These are phyloP conservation scores for Portevinia maculata DNA, from an alignment of 2,888 invertebrate species.

Conservation along the genomic window DNA sequence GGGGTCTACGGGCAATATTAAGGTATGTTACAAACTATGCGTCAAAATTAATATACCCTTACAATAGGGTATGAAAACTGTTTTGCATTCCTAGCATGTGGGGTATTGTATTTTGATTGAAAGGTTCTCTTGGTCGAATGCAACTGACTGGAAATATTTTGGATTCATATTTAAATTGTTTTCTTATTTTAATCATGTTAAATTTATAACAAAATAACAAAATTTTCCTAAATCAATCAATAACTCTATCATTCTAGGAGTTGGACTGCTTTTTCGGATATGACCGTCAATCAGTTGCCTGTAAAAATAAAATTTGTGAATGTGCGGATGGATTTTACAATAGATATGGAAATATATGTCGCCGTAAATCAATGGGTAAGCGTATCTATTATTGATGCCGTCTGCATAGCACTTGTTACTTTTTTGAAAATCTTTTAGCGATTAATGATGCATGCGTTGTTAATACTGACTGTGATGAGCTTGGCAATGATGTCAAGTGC, in stretches of 20 bases:
- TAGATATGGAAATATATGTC: slow-evolving; percentile 82
- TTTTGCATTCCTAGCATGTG: no score
- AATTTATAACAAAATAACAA: neutral
- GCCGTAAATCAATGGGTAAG: slow-evolving; percentile 82
- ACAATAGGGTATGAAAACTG: no score
- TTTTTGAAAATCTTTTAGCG: slow-evolving; percentile 74
- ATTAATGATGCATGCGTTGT: slow-evolving; percentile 81
- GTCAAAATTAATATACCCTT: no score
- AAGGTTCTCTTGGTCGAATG: no score
- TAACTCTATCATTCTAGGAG: slow-evolving; percentile 75
- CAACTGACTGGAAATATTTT: no score
- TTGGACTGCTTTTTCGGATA: slow-evolving; percentile 82
- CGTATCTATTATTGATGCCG: neutral
- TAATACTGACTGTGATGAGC: slow-evolving; percentile 80
- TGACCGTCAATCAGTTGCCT: slow-evolving; percentile 81
- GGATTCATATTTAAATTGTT: no score
- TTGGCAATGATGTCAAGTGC: slow-evolving; percentile 79
- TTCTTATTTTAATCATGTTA: no score
- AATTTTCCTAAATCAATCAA: neutral
- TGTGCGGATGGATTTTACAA: slow-evolving; percentile 82
- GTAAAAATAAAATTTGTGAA: slow-evolving; percentile 80
- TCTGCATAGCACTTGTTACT: no score
- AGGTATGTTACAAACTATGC: no score
- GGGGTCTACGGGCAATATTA: no score
- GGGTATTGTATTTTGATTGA: no score